Conservation (phyloP, 2,113 vertebrate genomes). For the Tretioscincus oriximinensis region DNA sequence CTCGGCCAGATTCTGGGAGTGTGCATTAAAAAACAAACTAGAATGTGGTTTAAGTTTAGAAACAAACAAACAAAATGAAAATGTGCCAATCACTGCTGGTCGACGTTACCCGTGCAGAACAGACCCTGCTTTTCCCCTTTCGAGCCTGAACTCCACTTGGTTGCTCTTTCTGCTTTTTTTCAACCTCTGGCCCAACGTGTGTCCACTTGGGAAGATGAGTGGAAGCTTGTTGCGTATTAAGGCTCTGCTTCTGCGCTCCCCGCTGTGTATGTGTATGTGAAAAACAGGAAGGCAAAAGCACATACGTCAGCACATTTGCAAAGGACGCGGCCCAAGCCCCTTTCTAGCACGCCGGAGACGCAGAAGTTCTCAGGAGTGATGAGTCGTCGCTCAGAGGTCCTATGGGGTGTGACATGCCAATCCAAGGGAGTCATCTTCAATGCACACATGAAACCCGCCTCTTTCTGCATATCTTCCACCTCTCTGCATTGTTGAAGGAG, state of each 20-base stretch:
- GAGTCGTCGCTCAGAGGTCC: constrained; percentile 2
- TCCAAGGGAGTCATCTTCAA: constrained; percentile 8
- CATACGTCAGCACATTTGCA: background rate
- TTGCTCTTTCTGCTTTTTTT: constrained; percentile 51
- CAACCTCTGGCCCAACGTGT: constrained; percentile 39
- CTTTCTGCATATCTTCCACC: background rate
- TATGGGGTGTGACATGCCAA: fast-evolving
- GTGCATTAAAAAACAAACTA: constrained; percentile 75
- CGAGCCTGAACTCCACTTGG: constrained; percentile 50
- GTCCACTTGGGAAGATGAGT: constrained; percentile 24
- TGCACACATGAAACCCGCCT: background rate
- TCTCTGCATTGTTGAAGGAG: background rate
- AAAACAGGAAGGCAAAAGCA: background rate
- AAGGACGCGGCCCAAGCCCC: constrained; percentile 2
- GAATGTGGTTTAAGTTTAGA: constrained; percentile 30
- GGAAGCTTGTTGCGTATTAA: constrained; percentile 45
- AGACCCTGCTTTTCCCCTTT: constrained; percentile 46
- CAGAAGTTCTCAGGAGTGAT: constrained; percentile 25
- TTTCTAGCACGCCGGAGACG: background rate
- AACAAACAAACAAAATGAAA: constrained; percentile 42
- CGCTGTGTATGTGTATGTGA: background rate
- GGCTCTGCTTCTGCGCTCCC: constrained; percentile 25
- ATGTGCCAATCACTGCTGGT: constrained; percentile 70
- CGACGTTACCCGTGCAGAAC: constrained; percentile 57
- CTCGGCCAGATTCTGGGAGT: constrained; percentile 86